A percentile compares a stretch with the other conserved stretches of the same genome.
phyloP scores from a whole-genome alignment of 2,888 invertebrate species.

The Lamproptera curius region DNA sequence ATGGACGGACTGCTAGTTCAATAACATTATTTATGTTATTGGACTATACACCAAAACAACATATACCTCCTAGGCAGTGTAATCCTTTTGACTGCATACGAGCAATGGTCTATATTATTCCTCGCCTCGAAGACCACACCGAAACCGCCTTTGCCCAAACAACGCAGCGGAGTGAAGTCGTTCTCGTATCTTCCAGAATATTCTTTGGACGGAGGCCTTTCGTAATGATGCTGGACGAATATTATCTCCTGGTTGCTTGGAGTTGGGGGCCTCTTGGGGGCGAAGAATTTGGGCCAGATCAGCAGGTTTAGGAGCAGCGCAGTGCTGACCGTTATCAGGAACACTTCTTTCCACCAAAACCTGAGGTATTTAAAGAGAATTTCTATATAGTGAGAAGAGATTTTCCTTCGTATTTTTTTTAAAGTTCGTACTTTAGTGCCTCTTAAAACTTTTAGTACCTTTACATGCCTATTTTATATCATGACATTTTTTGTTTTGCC shows the following conservation, averaged over 20 bases:
- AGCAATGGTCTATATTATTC: conserved; percentile 95
- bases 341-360: conserved; percentile 90
- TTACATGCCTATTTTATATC: too few relatives aligned
- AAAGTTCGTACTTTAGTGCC: too few relatives aligned
- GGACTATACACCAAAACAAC: too few relatives aligned
- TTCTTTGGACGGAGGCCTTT: conserved; percentile 47
- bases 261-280: conserved; percentile 44
- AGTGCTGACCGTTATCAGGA: conserved; percentile 85
- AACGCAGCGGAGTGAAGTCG: conserved; percentile 90
- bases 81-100: conserved; percentile 97
- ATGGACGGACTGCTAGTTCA: too few relatives aligned
- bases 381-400: too few relatives aligned
- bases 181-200: conserved; percentile 84
- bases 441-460: too few relatives aligned
- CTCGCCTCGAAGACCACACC: conserved; percentile 97
- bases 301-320: conserved; percentile 84
- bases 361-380: too few relatives aligned
- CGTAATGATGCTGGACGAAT: conserved; percentile 53
- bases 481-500: too few relatives aligned
- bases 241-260: conserved; percentile 55
- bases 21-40: too few relatives aligned
- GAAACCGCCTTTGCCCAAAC: conserved; percentile 94
- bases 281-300: conserved; percentile 71
- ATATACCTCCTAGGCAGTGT: conserved; percentile 86
- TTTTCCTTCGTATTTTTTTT: too few relatives aligned